phyloP scores from a whole-genome alignment of 2,888 invertebrate genomes.

The Nasonia oneida region DNA sequence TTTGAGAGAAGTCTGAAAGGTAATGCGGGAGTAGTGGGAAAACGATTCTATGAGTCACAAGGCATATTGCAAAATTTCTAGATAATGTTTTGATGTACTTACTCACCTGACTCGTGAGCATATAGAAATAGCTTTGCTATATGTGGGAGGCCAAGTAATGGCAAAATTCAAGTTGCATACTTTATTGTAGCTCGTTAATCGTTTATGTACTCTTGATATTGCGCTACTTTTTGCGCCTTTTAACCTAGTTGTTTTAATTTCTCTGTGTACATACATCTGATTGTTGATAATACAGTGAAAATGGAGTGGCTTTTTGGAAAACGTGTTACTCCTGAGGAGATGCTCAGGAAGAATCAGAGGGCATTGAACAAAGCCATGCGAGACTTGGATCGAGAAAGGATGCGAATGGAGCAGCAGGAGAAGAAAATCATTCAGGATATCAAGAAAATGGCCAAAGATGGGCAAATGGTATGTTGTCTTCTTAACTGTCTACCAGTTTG shows the following conservation, averaged over 20 bases:
- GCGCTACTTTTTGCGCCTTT: not conserved
- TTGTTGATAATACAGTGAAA: conserved; percentile 24
- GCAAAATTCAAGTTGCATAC: not conserved
- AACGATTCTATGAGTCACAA: conserved; percentile 50
- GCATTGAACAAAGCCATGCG: conserved; percentile 99
- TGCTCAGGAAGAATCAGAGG: conserved; percentile 98
- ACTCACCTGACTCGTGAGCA: not conserved
- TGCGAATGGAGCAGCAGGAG: conserved; percentile 99
- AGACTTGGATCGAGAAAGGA: conserved; percentile 95
- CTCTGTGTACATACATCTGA: not conserved
- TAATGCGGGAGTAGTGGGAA: not conserved
- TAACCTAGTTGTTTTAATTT: conserved; percentile 21
- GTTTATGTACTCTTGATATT: not conserved
- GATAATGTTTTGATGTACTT: conserved; percentile 40
- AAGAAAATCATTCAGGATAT: conserved; percentile 99
- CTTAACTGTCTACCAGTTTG: not conserved
- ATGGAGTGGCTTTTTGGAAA: conserved; percentile 99
- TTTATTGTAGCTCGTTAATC: not conserved
- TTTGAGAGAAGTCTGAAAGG: not conserved
- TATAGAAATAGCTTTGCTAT: not conserved
- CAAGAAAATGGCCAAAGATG: conserved; percentile 99
- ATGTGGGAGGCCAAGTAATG: not conserved
- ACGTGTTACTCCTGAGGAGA: conserved; percentile 97
- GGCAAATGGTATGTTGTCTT: conserved; percentile 91
- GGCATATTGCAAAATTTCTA: conserved; percentile 9